Conservation (phyloP, 2,888 invertebrate species). For the Pollenia amentaria region DNA sequence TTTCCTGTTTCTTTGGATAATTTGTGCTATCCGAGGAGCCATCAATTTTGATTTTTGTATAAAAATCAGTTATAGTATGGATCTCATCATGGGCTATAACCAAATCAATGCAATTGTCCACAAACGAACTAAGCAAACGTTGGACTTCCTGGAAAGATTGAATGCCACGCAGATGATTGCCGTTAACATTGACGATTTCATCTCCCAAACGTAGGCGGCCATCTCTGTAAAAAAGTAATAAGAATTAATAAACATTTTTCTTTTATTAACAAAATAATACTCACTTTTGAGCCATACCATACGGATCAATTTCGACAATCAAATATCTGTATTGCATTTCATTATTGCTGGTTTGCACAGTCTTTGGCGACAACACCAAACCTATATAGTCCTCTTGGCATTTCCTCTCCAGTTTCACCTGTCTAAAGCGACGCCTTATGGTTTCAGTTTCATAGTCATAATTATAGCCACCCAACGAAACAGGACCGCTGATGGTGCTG, state of each 20-base stretch:
- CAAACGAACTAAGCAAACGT: constrained; percentile 84
- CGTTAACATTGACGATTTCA: constrained; percentile 95
- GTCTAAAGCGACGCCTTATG: constrained; percentile 87
- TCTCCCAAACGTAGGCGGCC: constrained; percentile 93
- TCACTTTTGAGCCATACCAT: constrained; percentile 87
- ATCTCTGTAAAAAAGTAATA: constrained; percentile 86
- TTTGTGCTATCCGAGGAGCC: constrained; percentile 68
- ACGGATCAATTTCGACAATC: constrained; percentile 87
- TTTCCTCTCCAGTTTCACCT: constrained; percentile 88
- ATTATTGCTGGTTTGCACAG: constrained; percentile 84
- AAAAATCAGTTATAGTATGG: constrained; percentile 85
- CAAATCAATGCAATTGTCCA: constrained; percentile 86
- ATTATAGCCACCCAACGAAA: constrained; percentile 82
- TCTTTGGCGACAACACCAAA: constrained; percentile 89
- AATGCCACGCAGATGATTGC: constrained; percentile 90
- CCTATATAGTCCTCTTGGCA: constrained; percentile 89
- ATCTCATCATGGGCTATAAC: constrained; percentile 88
- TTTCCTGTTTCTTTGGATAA: constrained; percentile 38
- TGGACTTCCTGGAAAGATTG: constrained; percentile 88
- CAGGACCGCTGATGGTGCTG: constrained; percentile 82
- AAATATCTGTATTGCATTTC: constrained; percentile 88
- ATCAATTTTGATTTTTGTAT: constrained; percentile 83
- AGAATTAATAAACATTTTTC: neutral
- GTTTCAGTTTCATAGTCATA: constrained; percentile 86
- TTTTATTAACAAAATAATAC: constrained; percentile 61